Base-by-base conservation (phyloP, 2,888 invertebrate genomes). In the Caenorhabditis zanzibari region DNA sequence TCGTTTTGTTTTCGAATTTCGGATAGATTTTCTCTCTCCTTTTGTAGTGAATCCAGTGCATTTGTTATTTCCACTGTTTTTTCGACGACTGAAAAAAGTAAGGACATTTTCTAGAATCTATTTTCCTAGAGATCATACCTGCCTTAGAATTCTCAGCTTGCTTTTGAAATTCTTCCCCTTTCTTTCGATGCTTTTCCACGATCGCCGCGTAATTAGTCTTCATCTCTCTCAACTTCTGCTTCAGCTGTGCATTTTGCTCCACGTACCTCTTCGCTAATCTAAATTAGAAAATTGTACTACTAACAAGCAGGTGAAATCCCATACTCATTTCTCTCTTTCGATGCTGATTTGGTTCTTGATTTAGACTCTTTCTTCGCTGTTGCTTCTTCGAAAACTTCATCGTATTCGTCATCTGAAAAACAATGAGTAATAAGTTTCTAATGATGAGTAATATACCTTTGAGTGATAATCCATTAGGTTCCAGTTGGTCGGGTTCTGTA, bases 181-280 rank as follows among this genome's bases (percentile, higher is more conserved):
- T 74, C 63, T 75, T 64, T 38, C 71, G 76, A 14, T 58, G 71
- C 16, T 76, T 75, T 32, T 82, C 68, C 6, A 64, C 12, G 47
- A 64, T 49, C 6, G 35, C 16, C 28, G 52, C 66, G 49, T 82
- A 81, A 10, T 71, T 77, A 0, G 35, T 14, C 22, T 74, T 77
- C 47, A 86, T 58, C 35, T 84, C 74, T 73, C 80, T 83, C 24
- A 86, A 32, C 35, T 75, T 66, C 7, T 75, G 59, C 47, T 84
- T 83, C 44, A 86, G 24, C 19, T 74, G 72, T 3, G 73, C 81
- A 38, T 86, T 86, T 32, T 86, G 86, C 32, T 85, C 85, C 4
- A 81, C 79, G 41, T 86, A 85, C 7, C 74, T 71, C 54, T 86
- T 85, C 7, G 85, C 86, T 41, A 86, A 32, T 44, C 86, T 86